Base-by-base conservation (phyloP, 37 sponge, comb jelly and placozoan genomes). In the Halisarca cf. caerulea region DNA sequence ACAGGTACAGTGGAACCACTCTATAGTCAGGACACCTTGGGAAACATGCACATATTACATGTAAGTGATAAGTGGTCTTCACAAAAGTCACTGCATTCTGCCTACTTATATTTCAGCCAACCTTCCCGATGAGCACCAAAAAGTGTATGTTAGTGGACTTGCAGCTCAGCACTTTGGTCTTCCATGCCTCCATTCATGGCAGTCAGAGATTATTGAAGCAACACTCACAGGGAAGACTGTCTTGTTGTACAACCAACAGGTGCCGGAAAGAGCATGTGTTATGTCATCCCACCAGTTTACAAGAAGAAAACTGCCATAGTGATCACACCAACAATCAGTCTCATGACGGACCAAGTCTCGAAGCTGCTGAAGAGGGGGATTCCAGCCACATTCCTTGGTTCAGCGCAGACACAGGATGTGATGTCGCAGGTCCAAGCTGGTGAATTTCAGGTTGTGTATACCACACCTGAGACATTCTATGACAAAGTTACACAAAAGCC, bases 221-320 rank as follows among this genome's bases (percentile, higher is more conserved):
- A 15, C 44, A 28, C 5, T n/a, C n/a, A n/a, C n/a, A 25, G 36
- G 25, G 34, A 24, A 36, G 47, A 80, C 58, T 21, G 23, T 33
- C 33, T 82, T 6, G 66, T 82, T 1, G 36, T 82, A 21, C 82
- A 82, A 36, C 82, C 82, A 1, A 82, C 82, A n/a, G 82, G 82
- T 17, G 40, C 17, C 28, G 82, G 82, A 44, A 82, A 82, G 4
- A 64, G 66, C 28, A 23, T 82, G 64, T 82, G 82, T 45, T 82
- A 62, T 5, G 28, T 8, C 23, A 62, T 82, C 35, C 82, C 82
- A 8, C 45, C 66, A 11, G 18, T 38, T 38, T 20, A 21, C 27
- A 25, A 57, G 3, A 4, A 39, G 5, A 82, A 82, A 21, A 20
- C 28, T 40, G 24, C 82, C 2, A 17, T 82, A 3, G 82, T 82